Conservation (phyloP, 2,113 vertebrate species). For the Aleadryas rufinucha region DNA sequence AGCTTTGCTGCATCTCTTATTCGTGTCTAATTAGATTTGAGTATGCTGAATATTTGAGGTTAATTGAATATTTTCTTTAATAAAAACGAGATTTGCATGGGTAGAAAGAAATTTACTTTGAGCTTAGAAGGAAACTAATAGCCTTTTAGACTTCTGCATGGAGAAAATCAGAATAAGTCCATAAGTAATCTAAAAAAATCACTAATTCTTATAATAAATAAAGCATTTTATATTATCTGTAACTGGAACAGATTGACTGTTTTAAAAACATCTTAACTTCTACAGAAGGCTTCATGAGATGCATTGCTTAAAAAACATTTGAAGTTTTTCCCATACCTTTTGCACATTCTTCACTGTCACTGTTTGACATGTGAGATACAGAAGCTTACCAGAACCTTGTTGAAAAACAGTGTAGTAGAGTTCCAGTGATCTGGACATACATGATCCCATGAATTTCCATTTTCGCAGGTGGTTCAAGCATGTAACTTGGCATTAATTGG, state of each 20-base stretch:
- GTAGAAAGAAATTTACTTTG: slow-evolving; percentile 38
- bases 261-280: not conserved
- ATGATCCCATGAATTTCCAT: not conserved
- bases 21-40: slow-evolving; percentile 64
- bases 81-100: slow-evolving; percentile 67
- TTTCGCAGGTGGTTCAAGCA: not conserved
- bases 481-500: not conserved
- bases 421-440: not conserved
- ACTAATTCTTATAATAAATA: slow-evolving; percentile 52
- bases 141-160: slow-evolving; percentile 19
- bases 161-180: slow-evolving; percentile 25
- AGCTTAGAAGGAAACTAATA: slow-evolving; percentile 54
- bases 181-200: slow-evolving; percentile 51
- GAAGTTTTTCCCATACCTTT: not conserved
- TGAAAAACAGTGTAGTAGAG: not conserved
- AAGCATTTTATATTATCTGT: slow-evolving; percentile 38
- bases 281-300: not conserved
- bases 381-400: not conserved
- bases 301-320: slow-evolving; percentile 20
- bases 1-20: slow-evolving; percentile 53
- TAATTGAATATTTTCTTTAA: slow-evolving; percentile 74
- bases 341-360: not conserved
- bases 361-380: not conserved
- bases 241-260: not conserved
- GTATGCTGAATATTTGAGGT: slow-evolving; percentile 59